These are phyloP conservation scores for Panzeria rudis DNA, from an alignment of 2,888 invertebrate genomes.

Conservation along the genomic window DNA sequence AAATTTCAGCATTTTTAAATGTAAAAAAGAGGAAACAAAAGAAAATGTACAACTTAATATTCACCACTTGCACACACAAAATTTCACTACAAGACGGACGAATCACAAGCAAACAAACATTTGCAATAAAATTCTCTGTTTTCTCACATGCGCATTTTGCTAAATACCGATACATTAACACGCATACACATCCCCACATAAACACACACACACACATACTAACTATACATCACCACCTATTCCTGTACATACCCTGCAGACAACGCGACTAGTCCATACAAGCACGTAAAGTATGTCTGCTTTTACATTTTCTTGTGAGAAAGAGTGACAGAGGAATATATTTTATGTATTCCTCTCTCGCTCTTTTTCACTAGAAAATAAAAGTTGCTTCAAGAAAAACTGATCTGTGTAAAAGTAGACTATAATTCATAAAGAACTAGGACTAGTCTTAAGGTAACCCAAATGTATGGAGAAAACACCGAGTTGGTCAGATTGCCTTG, in stretches of 20 bases:
- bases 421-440: too few relatives aligned
- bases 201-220: neutral
- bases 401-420: too few relatives aligned
- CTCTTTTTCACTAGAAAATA: too few relatives aligned
- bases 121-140: conserved; percentile 44
- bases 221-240: conserved; percentile 3
- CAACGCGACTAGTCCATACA: too few relatives aligned
- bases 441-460: too few relatives aligned
- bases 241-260: conserved; percentile 8
- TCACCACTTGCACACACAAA: conserved; percentile 33
- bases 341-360: too few relatives aligned
- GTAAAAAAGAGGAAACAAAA: conserved; percentile 18
- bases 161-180: conserved; percentile 48
- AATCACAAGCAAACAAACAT: conserved; percentile 7
- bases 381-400: too few relatives aligned
- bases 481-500: too few relatives aligned
- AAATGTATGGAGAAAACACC: too few relatives aligned
- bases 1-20: conserved; percentile 24
- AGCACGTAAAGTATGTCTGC: too few relatives aligned
- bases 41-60: conserved; percentile 28
- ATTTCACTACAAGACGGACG: neutral
- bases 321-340: too few relatives aligned
- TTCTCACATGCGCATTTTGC: conserved; percentile 60
- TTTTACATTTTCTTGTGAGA: too few relatives aligned
- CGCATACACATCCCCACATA: conserved; percentile 11